Conservation (phyloP, 1,140 invertebrate genomes). For the Chymomyza costata region DNA sequence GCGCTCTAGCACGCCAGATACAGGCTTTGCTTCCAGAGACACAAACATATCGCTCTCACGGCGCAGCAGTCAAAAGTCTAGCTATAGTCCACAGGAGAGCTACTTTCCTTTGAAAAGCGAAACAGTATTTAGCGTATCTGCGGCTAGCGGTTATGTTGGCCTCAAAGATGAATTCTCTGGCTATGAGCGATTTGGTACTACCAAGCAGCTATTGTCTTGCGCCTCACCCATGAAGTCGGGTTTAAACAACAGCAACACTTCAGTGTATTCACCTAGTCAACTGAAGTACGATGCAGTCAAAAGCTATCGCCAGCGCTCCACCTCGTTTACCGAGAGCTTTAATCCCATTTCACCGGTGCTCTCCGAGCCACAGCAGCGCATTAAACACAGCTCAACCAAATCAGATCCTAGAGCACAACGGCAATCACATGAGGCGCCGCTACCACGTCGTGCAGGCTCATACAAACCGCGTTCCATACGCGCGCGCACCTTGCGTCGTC, state of each 20-base stretch:
- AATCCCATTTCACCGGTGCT: slow-evolving; percentile 68
- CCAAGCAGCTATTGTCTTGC: slow-evolving; percentile 56
- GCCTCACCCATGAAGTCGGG: slow-evolving; percentile 63
- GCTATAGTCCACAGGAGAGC: slow-evolving; percentile 72
- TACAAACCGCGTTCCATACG: slow-evolving; percentile 75
- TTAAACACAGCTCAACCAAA: slow-evolving; percentile 27
- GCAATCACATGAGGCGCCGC: slow-evolving; percentile 10
- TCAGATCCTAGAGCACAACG: slow-evolving; percentile 22
- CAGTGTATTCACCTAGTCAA: slow-evolving; percentile 40
- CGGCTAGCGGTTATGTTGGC: slow-evolving; percentile 26
- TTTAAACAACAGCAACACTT: slow-evolving; percentile 48
- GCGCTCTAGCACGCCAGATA: slow-evolving; percentile 71
- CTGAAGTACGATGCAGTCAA: slow-evolving; percentile 21
- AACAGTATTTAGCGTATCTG: slow-evolving; percentile 43
- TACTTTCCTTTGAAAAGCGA: slow-evolving; percentile 64
- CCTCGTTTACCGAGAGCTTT: slow-evolving; percentile 74
- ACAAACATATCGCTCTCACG: slow-evolving; percentile 71
- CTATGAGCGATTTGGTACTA: slow-evolving; percentile 54
- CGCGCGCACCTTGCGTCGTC: slow-evolving; percentile 76
- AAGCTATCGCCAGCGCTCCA: slow-evolving; percentile 65
- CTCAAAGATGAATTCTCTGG: slow-evolving; percentile 40
- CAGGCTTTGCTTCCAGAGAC: slow-evolving; percentile 70
- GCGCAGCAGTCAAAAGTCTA: slow-evolving; percentile 72
- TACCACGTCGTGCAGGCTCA: slow-evolving; percentile 47
- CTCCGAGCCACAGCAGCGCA: slow-evolving; percentile 39